Percentiles rank a stretch among this genome's conserved stretches.
Evolutionary conservation across 2,888 invertebrate species (phyloP).

Genomic region (Ennomos erosarius): DNA sequence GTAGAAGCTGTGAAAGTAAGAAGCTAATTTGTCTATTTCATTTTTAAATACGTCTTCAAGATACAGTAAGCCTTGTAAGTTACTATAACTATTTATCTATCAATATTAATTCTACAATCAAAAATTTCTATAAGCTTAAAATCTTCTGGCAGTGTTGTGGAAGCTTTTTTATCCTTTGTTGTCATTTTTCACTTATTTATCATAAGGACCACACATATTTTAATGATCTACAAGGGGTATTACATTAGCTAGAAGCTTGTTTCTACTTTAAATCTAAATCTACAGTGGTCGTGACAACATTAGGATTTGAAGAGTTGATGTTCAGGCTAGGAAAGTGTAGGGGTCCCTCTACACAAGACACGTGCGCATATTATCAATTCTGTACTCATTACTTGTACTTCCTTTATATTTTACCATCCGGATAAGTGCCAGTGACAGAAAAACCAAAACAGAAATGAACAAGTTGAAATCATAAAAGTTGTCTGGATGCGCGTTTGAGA

Average conservation of each 20-base stretch:
- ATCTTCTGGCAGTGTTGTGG: constrained; percentile 65
- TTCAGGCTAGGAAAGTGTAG: constrained; percentile 71
- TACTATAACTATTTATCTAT: constrained; percentile 53
- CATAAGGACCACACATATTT: constrained; percentile 35
- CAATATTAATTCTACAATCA: constrained; percentile 47
- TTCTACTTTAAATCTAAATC: constrained; percentile 58
- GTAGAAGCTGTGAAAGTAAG: constrained; percentile 51
- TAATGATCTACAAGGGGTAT: constrained; percentile 46
- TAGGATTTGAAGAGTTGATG: constrained; percentile 57
- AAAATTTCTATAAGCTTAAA: constrained; percentile 60
- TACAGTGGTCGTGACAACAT: constrained; percentile 78
- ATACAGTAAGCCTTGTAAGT: constrained; percentile 52
- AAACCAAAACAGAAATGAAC: constrained; percentile 73
- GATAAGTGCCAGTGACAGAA: constrained; percentile 79
- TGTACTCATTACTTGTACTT: constrained; percentile 84
- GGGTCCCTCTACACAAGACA: constrained; percentile 81
- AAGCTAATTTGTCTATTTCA: constrained; percentile 41
- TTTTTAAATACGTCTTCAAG: constrained; percentile 29
- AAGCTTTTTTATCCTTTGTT: constrained; percentile 65
- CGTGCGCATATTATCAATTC: constrained; percentile 80
- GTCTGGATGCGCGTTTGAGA: constrained; percentile 35
- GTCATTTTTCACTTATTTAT: constrained; percentile 52
- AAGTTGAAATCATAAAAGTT: constrained; percentile 62
- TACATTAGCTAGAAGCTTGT: constrained; percentile 59
- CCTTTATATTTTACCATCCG: constrained; percentile 73